Percentiles rank a stretch among this genome's conserved stretches.
Evolutionary conservation across 2,888 invertebrate species (phyloP).

Genomic region (Callimorpha dominula): DNA sequence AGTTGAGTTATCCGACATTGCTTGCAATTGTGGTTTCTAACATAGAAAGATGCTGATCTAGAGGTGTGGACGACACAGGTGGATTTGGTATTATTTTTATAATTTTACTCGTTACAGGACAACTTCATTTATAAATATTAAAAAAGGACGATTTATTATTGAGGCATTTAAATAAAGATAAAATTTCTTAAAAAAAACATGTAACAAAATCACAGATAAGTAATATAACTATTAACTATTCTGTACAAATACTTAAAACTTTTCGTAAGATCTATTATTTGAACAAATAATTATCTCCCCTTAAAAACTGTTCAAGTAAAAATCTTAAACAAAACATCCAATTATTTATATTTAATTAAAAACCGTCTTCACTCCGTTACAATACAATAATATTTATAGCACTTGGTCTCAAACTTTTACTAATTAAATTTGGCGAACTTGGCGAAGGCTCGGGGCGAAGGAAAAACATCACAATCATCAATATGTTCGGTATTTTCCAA

Average conservation of each 20-base stretch:
- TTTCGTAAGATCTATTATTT: background rate
- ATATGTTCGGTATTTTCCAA: slow-evolving; percentile 36
- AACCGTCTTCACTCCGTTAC: slow-evolving; percentile 23
- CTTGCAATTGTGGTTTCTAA: too few relatives aligned
- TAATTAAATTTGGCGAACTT: slow-evolving; percentile 50
- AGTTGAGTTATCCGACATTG: background rate
- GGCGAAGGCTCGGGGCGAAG: slow-evolving; percentile 19
- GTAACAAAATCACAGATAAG: background rate
- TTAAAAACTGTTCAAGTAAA: background rate
- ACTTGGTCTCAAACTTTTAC: slow-evolving; percentile 43
- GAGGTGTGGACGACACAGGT: too few relatives aligned
- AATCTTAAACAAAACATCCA: slow-evolving; percentile 16
- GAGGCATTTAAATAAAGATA: too few relatives aligned
- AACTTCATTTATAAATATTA: too few relatives aligned
- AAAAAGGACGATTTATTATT: too few relatives aligned
- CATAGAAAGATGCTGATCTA: too few relatives aligned
- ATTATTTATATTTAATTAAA: slow-evolving; percentile 44
- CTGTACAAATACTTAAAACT: background rate
- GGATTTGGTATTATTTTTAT: too few relatives aligned
- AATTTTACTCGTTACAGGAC: too few relatives aligned
- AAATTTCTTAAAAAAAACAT: too few relatives aligned
- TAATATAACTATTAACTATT: background rate
- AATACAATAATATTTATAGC: slow-evolving; percentile 45
- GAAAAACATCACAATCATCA: slow-evolving; percentile 36
- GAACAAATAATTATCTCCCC: background rate